Percentiles rank a stretch among this genome's conserved stretches.
Evolutionary conservation across 1,140 invertebrate genomes (phyloP).

Genomic region (Halictus rubicundus): DNA sequence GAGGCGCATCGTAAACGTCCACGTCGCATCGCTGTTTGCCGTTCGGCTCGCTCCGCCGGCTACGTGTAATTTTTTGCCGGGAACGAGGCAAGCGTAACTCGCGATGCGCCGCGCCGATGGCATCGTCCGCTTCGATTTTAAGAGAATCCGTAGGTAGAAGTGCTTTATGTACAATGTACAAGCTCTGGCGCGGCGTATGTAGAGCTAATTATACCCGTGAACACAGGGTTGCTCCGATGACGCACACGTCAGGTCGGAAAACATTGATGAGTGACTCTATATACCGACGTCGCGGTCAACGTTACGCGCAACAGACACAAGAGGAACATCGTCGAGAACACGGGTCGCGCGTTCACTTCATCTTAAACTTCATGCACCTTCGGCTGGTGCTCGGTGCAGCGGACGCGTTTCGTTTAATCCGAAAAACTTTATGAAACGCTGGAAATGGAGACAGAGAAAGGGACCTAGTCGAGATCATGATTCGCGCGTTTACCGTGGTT

Average conservation of each 20-base stretch:
- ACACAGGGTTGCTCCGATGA: conserved; percentile 60
- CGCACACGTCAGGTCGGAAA: conserved; percentile 57
- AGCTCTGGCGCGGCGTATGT: conserved; percentile 38
- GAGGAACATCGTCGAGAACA: no score
- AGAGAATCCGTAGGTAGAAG: conserved; percentile 51
- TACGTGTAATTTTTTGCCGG: not conserved
- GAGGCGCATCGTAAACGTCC: no score
- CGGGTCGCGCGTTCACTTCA: no score
- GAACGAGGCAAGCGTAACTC: not conserved
- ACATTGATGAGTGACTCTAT: conserved; percentile 58
- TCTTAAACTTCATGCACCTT: no score
- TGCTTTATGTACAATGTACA: conserved; percentile 33
- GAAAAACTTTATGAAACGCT: no score
- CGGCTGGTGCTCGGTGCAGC: no score
- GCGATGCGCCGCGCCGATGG: conserved; percentile 36
- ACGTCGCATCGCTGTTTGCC: not conserved
- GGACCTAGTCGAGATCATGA: no score
- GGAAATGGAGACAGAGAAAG: no score
- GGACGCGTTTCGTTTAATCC: no score
- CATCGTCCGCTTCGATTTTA: conserved; percentile 52
- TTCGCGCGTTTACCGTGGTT: no score
- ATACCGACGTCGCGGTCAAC: conserved; percentile 14
- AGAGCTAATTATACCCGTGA: conserved; percentile 60
- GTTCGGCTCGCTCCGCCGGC: no score
- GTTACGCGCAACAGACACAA: not conserved